These are phyloP conservation scores for Acanthiza pusilla DNA, from an alignment of 2,797 vertebrate species.

Conservation along the genomic window DNA sequence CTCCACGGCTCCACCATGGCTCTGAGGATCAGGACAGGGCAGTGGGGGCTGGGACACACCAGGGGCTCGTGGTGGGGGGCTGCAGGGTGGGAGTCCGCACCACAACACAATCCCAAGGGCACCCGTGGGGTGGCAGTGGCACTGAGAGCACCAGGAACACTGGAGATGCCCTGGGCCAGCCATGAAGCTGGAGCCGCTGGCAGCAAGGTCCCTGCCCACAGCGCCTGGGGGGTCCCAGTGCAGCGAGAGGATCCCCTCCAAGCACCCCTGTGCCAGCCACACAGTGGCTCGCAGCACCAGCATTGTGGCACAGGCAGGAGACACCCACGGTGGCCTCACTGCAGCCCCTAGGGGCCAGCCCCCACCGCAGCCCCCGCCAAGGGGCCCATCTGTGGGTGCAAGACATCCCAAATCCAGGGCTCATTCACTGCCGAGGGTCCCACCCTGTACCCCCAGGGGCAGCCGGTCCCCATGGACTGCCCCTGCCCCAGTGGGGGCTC, in stretches of 20 bases:
- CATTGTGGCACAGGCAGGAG: background rate
- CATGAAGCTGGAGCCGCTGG: background rate
- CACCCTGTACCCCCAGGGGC: background rate
- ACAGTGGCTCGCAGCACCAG: background rate
- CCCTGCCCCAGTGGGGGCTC: background rate
- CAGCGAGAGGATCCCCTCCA: background rate
- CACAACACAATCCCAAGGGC: background rate
- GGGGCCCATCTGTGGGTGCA: background rate
- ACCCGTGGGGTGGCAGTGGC: rapidly evolving
- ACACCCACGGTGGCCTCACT: rapidly evolving
- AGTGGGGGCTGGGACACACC: rapidly evolving
- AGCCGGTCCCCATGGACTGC: background rate
- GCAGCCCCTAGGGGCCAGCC: background rate
- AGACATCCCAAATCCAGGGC: background rate
- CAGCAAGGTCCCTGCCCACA: background rate
- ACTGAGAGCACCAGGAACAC: background rate
- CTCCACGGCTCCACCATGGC: background rate
- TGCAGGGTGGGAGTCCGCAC: rapidly evolving
- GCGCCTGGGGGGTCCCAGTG: background rate
- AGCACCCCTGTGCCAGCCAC: background rate
- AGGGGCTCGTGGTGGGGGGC: background rate
- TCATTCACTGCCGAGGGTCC: background rate
- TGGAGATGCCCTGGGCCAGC: background rate
- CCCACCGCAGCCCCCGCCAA: background rate
- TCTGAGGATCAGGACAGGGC: background rate